Conservation (phyloP, 2,113 vertebrate genomes). For the Gnathonemus longibarbis region DNA sequence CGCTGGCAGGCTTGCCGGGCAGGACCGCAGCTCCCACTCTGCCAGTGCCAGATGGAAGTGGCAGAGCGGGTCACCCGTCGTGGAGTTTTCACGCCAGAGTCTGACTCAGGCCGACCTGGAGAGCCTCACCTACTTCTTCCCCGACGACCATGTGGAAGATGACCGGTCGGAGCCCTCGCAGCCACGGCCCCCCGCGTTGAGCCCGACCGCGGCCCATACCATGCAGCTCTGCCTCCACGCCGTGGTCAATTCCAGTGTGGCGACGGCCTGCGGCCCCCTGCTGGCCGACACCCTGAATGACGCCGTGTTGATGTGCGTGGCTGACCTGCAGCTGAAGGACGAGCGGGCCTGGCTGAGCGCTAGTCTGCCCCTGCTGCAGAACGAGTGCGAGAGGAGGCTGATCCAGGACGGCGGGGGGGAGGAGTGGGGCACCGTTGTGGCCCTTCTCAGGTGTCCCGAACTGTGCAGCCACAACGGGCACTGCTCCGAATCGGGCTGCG, state of each 20-base stretch:
- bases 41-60: conserved; percentile 41
- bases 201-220: conserved; percentile 55
- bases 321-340: conserved; percentile 78
- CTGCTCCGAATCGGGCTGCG: conserved; percentile 77
- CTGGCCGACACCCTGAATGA: conserved; percentile 48
- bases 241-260: conserved; percentile 69
- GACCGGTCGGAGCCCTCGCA: conserved; percentile 44
- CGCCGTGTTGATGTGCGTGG: conserved; percentile 65
- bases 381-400: conserved; percentile 80
- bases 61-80: conserved; percentile 50
- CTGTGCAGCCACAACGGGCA: conserved; percentile 73
- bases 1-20: neutral
- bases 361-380: conserved; percentile 75
- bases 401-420: conserved; percentile 57
- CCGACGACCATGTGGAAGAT: conserved; percentile 70
- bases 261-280: conserved; percentile 55
- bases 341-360: conserved; percentile 69
- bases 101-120: conserved; percentile 63
- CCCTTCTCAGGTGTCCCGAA: conserved; percentile 66
- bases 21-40: neutral
- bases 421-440: conserved; percentile 47
- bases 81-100: conserved; percentile 52
- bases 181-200: conserved; percentile 76
- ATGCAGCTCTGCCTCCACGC: conserved; percentile 54
- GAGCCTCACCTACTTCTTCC: conserved; percentile 76